A percentile compares a stretch with the other conserved stretches of the same genome.
Evolutionary conservation across 1,140 invertebrate species (phyloP).

Genomic region (Calycopis cecrops): DNA sequence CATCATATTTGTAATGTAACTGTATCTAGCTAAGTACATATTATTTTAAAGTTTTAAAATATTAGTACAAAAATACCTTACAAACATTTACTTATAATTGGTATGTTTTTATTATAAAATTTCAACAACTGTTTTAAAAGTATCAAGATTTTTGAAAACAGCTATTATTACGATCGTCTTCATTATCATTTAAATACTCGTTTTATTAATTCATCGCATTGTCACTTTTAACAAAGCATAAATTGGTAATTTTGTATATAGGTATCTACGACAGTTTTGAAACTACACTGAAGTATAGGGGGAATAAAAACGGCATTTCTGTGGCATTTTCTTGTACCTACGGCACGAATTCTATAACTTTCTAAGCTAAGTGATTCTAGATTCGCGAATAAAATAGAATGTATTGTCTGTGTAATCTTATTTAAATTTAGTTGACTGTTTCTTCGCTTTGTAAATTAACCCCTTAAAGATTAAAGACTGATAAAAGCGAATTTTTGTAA

Average conservation of each 20-base stretch:
- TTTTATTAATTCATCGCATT: too few relatives aligned
- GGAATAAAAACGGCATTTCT: neutral
- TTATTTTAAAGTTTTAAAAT: too few relatives aligned
- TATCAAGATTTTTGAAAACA: too few relatives aligned
- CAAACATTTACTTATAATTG: too few relatives aligned
- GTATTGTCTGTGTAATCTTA: constrained; percentile 1
- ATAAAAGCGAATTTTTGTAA: constrained; percentile 70
- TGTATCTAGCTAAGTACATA: too few relatives aligned
- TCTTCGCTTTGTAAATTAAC: constrained; percentile 18
- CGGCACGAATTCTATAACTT: constrained; percentile 1
- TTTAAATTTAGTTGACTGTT: constrained; percentile 13
- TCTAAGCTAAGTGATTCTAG: neutral
- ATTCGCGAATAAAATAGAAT: constrained; percentile 7
- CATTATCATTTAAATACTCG: too few relatives aligned
- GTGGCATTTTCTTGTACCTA: constrained; percentile 10
- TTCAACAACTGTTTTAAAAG: too few relatives aligned
- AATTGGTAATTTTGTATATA: neutral
- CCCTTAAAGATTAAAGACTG: constrained; percentile 63
- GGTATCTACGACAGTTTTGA: neutral
- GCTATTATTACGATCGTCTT: too few relatives aligned
- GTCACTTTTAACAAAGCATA: too few relatives aligned
- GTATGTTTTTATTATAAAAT: too few relatives aligned
- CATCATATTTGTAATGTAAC: too few relatives aligned
- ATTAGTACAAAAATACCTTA: too few relatives aligned
- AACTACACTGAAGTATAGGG: neutral